Evolutionary conservation across 1,140 invertebrate species (phyloP).

Genomic region (Procambarus clarkii): DNA sequence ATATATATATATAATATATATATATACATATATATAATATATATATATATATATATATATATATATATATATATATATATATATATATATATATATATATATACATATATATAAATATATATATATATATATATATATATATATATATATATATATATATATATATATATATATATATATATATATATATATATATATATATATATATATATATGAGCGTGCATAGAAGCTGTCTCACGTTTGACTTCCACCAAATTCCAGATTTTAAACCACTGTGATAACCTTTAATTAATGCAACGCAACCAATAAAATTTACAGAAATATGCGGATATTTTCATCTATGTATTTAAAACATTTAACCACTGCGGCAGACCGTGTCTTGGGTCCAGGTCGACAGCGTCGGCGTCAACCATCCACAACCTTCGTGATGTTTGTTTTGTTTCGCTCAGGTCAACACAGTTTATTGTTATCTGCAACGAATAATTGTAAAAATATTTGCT

Average conservation of each 20-base stretch:
- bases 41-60: not conserved
- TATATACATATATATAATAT: not conserved
- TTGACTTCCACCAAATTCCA: not conserved
- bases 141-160: too few species aligned
- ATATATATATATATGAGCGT: too few species aligned
- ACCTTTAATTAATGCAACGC: not conserved
- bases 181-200: too few species aligned
- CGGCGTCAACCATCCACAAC: not conserved
- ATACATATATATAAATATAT: slow-evolving; percentile 8
- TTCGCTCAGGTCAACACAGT: not conserved
- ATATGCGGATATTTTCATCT: not conserved
- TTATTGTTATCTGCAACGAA: not conserved
- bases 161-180: too few species aligned
- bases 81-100: slow-evolving; percentile 12
- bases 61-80: slow-evolving; percentile 12
- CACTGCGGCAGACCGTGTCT: not conserved
- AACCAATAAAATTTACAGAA: not conserved
- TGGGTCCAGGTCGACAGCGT: not conserved
- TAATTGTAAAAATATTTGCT: not conserved
- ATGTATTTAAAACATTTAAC: not conserved
- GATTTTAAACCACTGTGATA: not conserved
- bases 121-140: not conserved
- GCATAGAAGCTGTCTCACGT: too few species aligned
- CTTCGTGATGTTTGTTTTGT: not conserved
- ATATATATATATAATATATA: too few species aligned